phyloP scores from a whole-genome alignment of 2,113 vertebrate genomes.

The Limnothrissa miodon region DNA sequence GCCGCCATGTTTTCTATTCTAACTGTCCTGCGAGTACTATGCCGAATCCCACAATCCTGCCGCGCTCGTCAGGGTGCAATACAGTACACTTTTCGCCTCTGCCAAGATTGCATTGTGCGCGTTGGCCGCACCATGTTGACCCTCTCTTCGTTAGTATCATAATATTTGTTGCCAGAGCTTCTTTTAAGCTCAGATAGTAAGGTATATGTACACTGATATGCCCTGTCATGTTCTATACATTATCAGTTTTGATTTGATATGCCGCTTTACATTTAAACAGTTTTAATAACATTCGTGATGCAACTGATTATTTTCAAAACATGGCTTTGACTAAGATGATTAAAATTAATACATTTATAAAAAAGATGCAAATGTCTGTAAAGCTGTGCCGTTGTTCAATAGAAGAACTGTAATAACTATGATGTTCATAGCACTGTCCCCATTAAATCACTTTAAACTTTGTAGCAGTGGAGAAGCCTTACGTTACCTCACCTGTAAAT shows the following conservation, averaged over 20 bases:
- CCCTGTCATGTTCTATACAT: not conserved
- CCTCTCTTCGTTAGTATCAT: not conserved
- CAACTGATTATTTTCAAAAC: not conserved
- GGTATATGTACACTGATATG: not conserved
- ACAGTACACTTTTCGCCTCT: slow-evolving; percentile 44
- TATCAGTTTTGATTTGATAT: not conserved
- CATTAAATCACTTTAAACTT: too few species aligned
- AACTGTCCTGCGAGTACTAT: slow-evolving; percentile 59
- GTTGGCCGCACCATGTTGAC: not conserved
- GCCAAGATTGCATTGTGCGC: slow-evolving; percentile 22
- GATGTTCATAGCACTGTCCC: not conserved
- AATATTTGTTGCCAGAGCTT: not conserved
- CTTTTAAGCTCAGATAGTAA: not conserved
- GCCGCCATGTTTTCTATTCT: slow-evolving; percentile 77
- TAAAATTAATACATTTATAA: not conserved
- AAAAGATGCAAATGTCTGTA: not conserved
- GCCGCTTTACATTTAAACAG: not conserved
- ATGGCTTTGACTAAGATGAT: not conserved
- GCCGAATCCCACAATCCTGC: slow-evolving; percentile 52
- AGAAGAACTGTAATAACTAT: not conserved
- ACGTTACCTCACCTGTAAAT: not conserved
- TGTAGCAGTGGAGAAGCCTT: too few species aligned
- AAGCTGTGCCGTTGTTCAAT: not conserved
- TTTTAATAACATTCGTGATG: not conserved
- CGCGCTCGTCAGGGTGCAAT: slow-evolving; percentile 55